phyloP scores from a whole-genome alignment of 2,113 vertebrate species.

The Pseudolaguvia tuberculata region DNA sequence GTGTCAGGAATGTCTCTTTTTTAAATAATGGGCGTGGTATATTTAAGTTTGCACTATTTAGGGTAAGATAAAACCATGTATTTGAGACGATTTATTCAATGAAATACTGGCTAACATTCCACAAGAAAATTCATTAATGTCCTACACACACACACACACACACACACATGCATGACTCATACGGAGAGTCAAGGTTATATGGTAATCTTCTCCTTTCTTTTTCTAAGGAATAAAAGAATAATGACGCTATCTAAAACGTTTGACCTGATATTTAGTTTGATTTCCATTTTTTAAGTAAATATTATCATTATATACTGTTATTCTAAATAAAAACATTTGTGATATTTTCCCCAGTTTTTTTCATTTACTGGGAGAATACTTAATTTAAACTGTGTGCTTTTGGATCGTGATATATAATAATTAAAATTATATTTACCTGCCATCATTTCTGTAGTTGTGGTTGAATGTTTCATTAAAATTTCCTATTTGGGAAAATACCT shows the following conservation, averaged over 20 bases:
- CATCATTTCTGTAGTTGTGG: too few relatives aligned
- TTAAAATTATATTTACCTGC: neutral
- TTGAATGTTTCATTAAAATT: too few relatives aligned
- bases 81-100: neutral
- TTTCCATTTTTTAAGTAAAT: neutral
- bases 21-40: neutral
- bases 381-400: neutral
- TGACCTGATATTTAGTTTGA: neutral
- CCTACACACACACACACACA: slow-evolving; percentile 11
- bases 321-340: neutral
- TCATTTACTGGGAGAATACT: neutral
- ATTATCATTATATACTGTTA: neutral
- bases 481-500: neutral
- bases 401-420: neutral
- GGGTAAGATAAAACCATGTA: neutral
- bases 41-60: neutral
- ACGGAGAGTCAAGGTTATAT: slow-evolving; percentile 22
- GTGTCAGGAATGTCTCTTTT: too few relatives aligned
- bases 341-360: neutral
- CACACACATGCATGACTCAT: slow-evolving; percentile 2
- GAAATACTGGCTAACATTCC: neutral
- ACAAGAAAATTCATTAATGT: slow-evolving; percentile 39
- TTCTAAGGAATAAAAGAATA: slow-evolving; percentile 9
- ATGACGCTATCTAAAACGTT: neutral
- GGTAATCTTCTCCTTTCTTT: slow-evolving; percentile 4